A percentile compares a stretch with the other conserved stretches of the same genome.
Evolutionary conservation across 2,113 vertebrate species (phyloP).

Genomic region (Antennarius striatus): DNA sequence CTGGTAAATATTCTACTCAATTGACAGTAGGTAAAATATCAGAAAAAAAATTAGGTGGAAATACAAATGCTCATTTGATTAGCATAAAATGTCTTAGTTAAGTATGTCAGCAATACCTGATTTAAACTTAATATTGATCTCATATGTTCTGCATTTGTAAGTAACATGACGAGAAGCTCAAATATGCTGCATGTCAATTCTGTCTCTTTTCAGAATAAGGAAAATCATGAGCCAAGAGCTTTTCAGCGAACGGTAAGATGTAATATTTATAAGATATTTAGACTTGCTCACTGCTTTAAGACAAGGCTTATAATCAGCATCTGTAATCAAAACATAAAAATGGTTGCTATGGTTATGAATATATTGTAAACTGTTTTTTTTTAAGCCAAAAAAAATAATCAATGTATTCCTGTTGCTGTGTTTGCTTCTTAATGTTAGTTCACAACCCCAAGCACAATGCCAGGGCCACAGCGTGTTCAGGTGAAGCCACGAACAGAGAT

Average conservation of each 20-base stretch:
- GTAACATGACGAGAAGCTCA: not conserved
- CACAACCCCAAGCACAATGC: conserved; percentile 29
- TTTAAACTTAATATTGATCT: too few relatives aligned
- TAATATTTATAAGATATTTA: not conserved
- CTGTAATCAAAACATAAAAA: not conserved
- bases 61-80: too few relatives aligned
- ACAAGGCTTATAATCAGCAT: not conserved
- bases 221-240: conserved; percentile 71
- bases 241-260: conserved; percentile 63
- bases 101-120: too few relatives aligned
- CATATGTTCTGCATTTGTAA: too few relatives aligned
- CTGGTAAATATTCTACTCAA: too few relatives aligned
- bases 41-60: too few relatives aligned
- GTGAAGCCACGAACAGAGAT: conserved; percentile 55
- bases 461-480: conserved; percentile 67
- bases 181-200: not conserved
- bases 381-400: not conserved
- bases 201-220: conserved; percentile 75
- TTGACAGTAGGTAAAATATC: too few relatives aligned
- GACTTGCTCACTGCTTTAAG: not conserved
- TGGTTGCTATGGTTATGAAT: not conserved
- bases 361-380: not conserved
- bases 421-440: conserved; percentile 45
- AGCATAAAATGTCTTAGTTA: too few relatives aligned
- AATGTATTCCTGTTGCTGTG: not conserved